These are phyloP conservation scores for Tenthredo amoena DNA, from an alignment of 2,888 invertebrate genomes.

Conservation along the genomic window DNA sequence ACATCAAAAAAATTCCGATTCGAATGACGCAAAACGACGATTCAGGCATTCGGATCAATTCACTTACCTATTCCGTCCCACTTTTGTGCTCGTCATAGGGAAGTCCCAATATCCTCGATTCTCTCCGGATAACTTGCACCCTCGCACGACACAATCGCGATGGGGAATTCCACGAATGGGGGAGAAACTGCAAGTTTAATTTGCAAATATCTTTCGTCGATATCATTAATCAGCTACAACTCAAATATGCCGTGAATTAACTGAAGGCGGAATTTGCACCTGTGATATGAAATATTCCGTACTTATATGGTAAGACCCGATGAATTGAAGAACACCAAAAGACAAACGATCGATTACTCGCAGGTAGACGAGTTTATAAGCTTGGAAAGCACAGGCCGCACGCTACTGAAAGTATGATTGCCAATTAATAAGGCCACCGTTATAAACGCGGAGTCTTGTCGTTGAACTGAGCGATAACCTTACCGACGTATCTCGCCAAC, in stretches of 20 bases:
- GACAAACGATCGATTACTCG: background rate
- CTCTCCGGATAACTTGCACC: background rate
- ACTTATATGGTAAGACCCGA: background rate
- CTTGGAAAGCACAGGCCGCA: background rate
- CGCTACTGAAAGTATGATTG: background rate
- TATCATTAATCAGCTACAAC: background rate
- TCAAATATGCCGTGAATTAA: background rate
- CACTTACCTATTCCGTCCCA: slow-evolving; percentile 26
- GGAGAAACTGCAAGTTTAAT: background rate
- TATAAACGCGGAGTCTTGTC: background rate
- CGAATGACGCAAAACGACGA: background rate
- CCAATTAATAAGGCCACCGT: slow-evolving; percentile 15
- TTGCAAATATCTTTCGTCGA: background rate
- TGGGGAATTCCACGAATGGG: background rate
- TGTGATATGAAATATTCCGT: background rate
- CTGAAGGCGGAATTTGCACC: background rate
- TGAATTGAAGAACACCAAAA: background rate
- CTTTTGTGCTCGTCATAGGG: background rate
- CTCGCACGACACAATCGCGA: background rate
- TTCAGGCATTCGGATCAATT: background rate
- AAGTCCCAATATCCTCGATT: background rate
- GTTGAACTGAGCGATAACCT: background rate
- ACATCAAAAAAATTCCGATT: background rate
- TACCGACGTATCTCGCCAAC: background rate
- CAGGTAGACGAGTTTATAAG: background rate